Evolutionary conservation across 2,797 vertebrate genomes (phyloP), one percentile per base, ranked within the genome.

Genomic region (Muscicapa striata): DNA sequence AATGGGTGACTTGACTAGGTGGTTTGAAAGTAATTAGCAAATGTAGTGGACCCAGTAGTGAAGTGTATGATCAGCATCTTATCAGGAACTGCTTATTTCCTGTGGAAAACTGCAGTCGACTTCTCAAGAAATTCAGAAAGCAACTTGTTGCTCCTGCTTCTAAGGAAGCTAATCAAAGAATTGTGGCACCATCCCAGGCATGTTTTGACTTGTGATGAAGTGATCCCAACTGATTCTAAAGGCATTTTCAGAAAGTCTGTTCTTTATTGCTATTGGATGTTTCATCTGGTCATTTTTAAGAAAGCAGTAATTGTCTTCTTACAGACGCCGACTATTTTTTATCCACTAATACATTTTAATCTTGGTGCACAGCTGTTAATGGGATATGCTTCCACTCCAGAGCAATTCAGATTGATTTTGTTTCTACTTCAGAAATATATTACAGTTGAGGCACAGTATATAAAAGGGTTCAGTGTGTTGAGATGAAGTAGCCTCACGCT

Each of bases 401-500:
- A 96, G 93, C 63, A 95, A 64, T 97, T 91, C 84, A 89, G 82
- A 91, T 97, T 84, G 84, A 95, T 96, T 97, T 90, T 96, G 88
- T 95, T 83, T 97, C 92, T 79, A n/a, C 58, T 94, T 97, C 80
- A 93, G 86, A 96, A 97, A 95, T 94, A 68, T 82, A 89, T 94
- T 96, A 79, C 51, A 78, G 83, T 90, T 66, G 43, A 74, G 76
- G 92, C 67, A 89, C 62, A 90, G 86, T 94, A 74, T 95, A 96
- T 96, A 87, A 89, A 93, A 96, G 73, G 75, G n/a, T 29, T 95
- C 69, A 46, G 57, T 58, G 43, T 94, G 72, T 76, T 84, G 87
- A 95, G 90, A 86, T 96, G 83, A 93, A 88, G 91, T 86, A 49
- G 70, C 78, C 88, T 87, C 29, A 48, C 6, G 5, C 24, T 94